Percentiles rank a stretch among this genome's conserved stretches.
phyloP scores from a whole-genome alignment of 2,113 vertebrate species.

The Lasiurus cinereus region DNA sequence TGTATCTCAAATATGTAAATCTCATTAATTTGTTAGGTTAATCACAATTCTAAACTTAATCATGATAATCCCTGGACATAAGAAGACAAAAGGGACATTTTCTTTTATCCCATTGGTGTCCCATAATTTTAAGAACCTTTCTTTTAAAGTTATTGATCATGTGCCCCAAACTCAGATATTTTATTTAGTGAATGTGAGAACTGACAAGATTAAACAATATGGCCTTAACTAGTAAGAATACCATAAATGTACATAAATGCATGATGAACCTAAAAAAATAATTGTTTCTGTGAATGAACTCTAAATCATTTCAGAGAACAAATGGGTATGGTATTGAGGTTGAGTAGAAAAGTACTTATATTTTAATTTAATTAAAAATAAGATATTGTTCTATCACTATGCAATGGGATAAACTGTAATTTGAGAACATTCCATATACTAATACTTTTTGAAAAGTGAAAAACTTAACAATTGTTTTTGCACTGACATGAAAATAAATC shows the following conservation, averaged over 20 bases:
- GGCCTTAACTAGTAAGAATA: slow-evolving; percentile 31
- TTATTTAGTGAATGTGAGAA: neutral
- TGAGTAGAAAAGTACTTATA: slow-evolving; percentile 59
- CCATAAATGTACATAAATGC: slow-evolving; percentile 66
- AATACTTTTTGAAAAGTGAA: slow-evolving; percentile 22
- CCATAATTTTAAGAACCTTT: neutral
- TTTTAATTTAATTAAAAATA: slow-evolving; percentile 60
- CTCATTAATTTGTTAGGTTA: neutral
- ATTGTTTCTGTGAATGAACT: slow-evolving; percentile 67
- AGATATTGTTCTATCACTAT: neutral
- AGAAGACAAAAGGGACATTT: neutral
- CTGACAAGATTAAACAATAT: slow-evolving; percentile 35
- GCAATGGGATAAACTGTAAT: neutral
- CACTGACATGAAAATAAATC: neutral
- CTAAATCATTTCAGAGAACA: slow-evolving; percentile 70
- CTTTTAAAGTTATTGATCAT: neutral
- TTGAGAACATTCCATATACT: neutral
- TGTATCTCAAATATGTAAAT: neutral
- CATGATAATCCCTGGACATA: slow-evolving; percentile 18
- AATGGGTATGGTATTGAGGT: slow-evolving; percentile 65
- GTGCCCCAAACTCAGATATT: fast-evolving
- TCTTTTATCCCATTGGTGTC: neutral
- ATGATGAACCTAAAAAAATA: neutral
- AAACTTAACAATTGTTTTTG: neutral
- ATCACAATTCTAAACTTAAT: slow-evolving; percentile 26